phyloP scores from a whole-genome alignment of 2,797 vertebrate genomes.

The Onychomys leucogaster region DNA sequence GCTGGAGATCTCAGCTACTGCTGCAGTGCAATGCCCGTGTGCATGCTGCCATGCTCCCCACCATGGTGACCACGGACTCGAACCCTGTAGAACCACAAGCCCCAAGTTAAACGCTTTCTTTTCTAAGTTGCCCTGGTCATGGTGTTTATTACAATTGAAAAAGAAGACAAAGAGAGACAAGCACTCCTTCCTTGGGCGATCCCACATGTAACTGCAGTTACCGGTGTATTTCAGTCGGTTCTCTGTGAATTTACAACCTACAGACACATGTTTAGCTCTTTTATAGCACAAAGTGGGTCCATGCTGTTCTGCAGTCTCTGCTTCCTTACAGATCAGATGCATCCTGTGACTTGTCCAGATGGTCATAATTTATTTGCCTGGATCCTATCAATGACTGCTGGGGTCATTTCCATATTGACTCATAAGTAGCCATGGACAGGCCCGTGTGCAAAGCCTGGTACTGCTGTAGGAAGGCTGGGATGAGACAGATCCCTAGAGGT shows the following conservation, averaged over 20 bases:
- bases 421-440: not conserved
- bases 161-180: not conserved
- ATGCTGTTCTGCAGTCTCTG: not conserved
- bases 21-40: not conserved
- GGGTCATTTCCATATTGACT: not conserved
- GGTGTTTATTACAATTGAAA: not conserved
- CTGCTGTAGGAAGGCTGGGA: not conserved
- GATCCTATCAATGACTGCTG: not conserved
- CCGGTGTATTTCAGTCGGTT: not conserved
- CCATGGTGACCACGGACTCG: not conserved
- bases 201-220: constrained; percentile 10
- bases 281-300: not conserved
- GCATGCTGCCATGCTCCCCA: not conserved
- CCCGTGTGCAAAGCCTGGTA: not conserved
- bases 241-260: not conserved
- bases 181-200: not conserved
- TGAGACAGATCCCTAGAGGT: not conserved
- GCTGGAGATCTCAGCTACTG: not conserved
- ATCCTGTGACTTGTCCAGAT: not conserved
- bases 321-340: not conserved
- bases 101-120: not conserved
- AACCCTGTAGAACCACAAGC: not conserved
- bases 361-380: not conserved
- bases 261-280: not conserved
- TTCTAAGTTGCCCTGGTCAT: not conserved